These are phyloP conservation scores for Planococcus citri DNA, from an alignment of 1,140 invertebrate species.

Conservation along the genomic window DNA sequence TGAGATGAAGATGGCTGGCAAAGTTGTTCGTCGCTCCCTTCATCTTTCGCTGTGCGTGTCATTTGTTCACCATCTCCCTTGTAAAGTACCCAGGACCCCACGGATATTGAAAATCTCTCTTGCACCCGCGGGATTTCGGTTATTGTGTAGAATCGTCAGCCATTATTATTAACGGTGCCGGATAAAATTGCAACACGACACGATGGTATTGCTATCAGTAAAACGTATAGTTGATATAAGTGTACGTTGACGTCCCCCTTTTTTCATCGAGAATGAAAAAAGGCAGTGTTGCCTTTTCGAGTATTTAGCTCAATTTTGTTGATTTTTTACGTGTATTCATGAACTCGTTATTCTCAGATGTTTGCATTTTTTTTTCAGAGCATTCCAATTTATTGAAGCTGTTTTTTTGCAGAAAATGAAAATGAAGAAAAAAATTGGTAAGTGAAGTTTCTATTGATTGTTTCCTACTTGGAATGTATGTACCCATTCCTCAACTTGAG, in stretches of 20 bases:
- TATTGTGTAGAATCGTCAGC: conserved; percentile 2
- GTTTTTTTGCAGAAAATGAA: no score
- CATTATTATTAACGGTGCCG: conserved; percentile 6
- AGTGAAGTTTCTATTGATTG: no score
- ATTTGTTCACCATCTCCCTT: conserved; percentile 1
- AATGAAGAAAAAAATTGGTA: no score
- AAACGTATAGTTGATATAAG: neutral
- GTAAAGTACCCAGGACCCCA: conserved; percentile 1
- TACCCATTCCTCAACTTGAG: no score
- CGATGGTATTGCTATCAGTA: conserved; percentile 6
- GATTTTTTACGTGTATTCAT: no score
- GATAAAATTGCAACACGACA: neutral
- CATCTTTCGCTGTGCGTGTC: neutral
- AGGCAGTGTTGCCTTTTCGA: neutral
- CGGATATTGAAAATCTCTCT: conserved; percentile 6
- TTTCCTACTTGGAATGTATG: no score
- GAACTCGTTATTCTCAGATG: neutral
- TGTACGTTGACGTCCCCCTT: neutral
- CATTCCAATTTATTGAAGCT: no score
- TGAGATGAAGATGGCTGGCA: neutral
- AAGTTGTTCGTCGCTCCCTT: neutral
- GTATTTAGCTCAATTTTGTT: no score
- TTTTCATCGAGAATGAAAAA: neutral
- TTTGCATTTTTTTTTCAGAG: no score
- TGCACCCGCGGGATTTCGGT: neutral